Evolutionary conservation across 2,888 invertebrate species (phyloP).

Genomic region (Diaperis boleti): DNA sequence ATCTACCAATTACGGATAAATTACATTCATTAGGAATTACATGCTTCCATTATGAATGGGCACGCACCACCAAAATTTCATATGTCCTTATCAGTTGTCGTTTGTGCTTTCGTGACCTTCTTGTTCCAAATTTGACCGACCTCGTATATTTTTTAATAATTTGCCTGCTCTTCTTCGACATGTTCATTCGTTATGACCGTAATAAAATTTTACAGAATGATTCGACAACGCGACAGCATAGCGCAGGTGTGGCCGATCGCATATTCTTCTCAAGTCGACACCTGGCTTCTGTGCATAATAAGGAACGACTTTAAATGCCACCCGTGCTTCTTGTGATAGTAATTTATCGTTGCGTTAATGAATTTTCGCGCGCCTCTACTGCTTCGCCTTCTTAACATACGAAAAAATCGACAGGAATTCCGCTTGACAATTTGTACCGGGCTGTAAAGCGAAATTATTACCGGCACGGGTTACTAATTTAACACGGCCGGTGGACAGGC

Average conservation of each 20-base stretch:
- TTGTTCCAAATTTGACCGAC: too few relatives aligned
- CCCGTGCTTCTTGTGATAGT: conserved; percentile 34
- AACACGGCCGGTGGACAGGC: too few relatives aligned
- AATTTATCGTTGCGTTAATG: conserved; percentile 51
- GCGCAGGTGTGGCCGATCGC: conserved; percentile 31
- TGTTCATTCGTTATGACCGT: conserved; percentile 33
- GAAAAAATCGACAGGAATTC: conserved; percentile 30
- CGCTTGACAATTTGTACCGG: conserved; percentile 11
- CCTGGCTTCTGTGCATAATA: conserved; percentile 41
- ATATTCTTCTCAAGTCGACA: conserved; percentile 37
- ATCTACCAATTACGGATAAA: too few relatives aligned
- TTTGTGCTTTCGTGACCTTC: too few relatives aligned
- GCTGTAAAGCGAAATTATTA: background rate
- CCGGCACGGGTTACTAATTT: background rate
- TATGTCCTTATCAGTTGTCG: too few relatives aligned
- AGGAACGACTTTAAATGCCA: conserved; percentile 35
- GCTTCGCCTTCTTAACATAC: conserved; percentile 37
- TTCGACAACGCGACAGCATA: conserved; percentile 37
- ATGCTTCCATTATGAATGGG: too few relatives aligned
- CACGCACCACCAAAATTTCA: too few relatives aligned
- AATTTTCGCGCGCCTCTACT: conserved; percentile 43
- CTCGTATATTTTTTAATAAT: conserved; percentile 34
- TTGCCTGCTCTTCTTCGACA: conserved; percentile 31
- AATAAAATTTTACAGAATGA: conserved; percentile 39
- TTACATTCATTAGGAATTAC: too few relatives aligned